Conservation (phyloP, 1,140 invertebrate species). For the Drosophila sp. region DNA sequence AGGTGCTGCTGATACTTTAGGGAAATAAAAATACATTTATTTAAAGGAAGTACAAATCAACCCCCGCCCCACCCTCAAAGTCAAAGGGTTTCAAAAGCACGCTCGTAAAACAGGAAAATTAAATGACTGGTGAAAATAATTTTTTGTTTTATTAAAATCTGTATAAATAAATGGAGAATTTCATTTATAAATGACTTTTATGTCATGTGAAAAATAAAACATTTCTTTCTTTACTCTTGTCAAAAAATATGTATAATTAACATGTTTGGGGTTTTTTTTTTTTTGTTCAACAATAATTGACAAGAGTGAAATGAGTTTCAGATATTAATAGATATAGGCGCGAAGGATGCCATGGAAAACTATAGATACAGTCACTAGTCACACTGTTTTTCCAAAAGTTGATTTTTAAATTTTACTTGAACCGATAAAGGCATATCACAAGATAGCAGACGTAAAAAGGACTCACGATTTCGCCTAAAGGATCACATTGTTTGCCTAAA, state of each 20-base stretch:
- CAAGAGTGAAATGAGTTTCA: neutral
- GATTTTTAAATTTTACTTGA: no score
- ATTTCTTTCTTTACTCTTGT: constrained; percentile 14
- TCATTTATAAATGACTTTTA: neutral
- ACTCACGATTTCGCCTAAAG: no score
- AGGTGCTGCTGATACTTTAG: constrained; percentile 32
- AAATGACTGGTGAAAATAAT: constrained; percentile 1
- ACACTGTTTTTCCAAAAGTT: no score
- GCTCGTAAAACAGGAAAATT: constrained; percentile 17
- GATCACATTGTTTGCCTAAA: no score
- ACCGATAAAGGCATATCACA: no score
- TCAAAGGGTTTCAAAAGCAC: constrained; percentile 7
- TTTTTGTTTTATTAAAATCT: neutral
- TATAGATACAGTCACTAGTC: no score
- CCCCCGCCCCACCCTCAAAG: neutral
- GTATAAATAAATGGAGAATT: constrained; percentile 7
- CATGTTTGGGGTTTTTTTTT: neutral
- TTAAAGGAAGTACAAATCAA: constrained; percentile 43
- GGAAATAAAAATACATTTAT: constrained; percentile 12
- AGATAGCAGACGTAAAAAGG: no score
- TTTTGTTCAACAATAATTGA: constrained; percentile 1
- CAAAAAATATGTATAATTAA: neutral
- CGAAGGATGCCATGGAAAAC: neutral
- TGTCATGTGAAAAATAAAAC: neutral
- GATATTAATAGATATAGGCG: neutral